phyloP scores from a whole-genome alignment of 2,113 vertebrate genomes.

The Sapajus apella region DNA sequence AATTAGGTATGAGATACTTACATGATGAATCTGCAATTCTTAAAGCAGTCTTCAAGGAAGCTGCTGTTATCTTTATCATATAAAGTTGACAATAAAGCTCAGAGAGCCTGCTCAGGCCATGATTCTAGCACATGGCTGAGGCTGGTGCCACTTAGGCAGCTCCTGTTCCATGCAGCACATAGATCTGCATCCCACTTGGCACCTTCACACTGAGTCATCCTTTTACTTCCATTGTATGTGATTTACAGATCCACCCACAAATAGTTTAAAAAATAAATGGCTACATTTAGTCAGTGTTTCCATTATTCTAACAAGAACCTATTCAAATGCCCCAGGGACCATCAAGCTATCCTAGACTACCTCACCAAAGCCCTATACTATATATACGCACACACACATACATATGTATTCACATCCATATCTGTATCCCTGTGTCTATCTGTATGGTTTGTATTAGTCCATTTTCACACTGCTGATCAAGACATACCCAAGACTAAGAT shows the following conservation, averaged over 20 bases:
- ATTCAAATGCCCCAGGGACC: background rate
- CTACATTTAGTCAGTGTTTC: background rate
- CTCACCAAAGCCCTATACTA: background rate
- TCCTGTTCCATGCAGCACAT: fast-evolving
- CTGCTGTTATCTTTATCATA: background rate
- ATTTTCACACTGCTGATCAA: too few relatives aligned
- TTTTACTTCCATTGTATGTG: background rate
- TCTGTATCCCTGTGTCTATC: background rate
- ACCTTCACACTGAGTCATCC: background rate
- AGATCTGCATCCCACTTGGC: background rate
- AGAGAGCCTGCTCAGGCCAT: background rate
- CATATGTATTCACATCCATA: background rate
- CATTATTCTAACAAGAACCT: background rate
- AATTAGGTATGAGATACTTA: background rate
- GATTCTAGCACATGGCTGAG: too few relatives aligned
- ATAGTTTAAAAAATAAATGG: background rate
- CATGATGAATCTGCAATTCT: background rate
- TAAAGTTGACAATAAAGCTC: background rate
- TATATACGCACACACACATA: too few relatives aligned
- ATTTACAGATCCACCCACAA: background rate
- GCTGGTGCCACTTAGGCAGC: background rate
- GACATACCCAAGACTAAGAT: too few relatives aligned
- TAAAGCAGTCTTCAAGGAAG: background rate
- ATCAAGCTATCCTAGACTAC: background rate
- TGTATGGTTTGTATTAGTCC: too few relatives aligned